A percentile compares a stretch with the other conserved stretches of the same genome.
Conservation (phyloP, 2,888 invertebrate genomes). For the Pachydiplax longipennis region DNA sequence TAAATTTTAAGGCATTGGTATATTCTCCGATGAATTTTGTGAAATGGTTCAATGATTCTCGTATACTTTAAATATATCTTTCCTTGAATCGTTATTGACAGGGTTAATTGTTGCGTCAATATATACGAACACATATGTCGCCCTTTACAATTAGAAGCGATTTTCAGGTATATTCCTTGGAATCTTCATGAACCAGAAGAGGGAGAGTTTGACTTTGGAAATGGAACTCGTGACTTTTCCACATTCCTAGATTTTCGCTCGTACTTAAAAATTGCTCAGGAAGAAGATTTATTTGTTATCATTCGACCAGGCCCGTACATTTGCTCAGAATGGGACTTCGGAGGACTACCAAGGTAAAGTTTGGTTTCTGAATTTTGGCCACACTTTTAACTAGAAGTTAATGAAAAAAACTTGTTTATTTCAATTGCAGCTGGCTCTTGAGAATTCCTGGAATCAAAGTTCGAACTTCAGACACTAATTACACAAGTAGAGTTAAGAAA, state of each 20-base stretch:
- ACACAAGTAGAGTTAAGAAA: constrained; percentile 57
- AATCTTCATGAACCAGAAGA: constrained; percentile 59
- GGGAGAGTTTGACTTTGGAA: constrained; percentile 58
- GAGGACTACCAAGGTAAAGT: constrained; percentile 57
- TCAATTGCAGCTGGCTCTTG: constrained; percentile 59
- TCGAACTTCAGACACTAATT: constrained; percentile 59
- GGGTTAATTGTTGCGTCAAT: not conserved
- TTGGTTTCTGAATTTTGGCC: not conserved
- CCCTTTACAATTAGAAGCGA: not conserved
- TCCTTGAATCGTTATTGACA: not conserved
- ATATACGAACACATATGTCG: not conserved
- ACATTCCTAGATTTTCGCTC: constrained; percentile 55
- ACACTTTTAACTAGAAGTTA: not conserved
- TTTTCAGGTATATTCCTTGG: constrained; percentile 58
- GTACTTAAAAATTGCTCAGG: constrained; percentile 61
- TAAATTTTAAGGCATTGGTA: too few species aligned
- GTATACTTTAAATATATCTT: too few species aligned
- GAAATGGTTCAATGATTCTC: too few species aligned
- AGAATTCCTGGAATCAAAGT: constrained; percentile 61
- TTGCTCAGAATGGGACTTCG: constrained; percentile 66
- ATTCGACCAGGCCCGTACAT: constrained; percentile 66
- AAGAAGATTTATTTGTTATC: constrained; percentile 62
- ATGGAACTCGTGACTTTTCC: constrained; percentile 55
- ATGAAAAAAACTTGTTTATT: not conserved
- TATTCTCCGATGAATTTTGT: too few species aligned